phyloP scores from a whole-genome alignment of 1,140 invertebrate genomes.

The Drosophila lowei region DNA sequence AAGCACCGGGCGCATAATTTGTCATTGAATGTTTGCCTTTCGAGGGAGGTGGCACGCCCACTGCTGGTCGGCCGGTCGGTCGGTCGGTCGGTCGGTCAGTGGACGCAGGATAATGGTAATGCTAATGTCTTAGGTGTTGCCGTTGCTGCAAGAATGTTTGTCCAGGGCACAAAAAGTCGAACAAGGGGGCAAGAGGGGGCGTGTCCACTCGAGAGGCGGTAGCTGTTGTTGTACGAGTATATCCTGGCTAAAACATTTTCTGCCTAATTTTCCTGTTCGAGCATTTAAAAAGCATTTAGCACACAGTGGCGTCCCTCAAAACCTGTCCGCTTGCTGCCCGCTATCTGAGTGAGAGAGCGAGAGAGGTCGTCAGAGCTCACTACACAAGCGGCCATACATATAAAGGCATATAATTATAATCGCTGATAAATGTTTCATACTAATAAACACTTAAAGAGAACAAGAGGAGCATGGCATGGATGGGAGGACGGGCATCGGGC shows the following conservation, averaged over 20 bases:
- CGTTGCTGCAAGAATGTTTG: conserved; percentile 35
- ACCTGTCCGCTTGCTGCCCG: conserved; percentile 30
- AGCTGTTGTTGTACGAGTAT: not conserved
- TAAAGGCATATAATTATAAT: conserved; percentile 75
- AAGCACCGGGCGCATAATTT: conserved; percentile 67
- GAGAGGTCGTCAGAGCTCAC: conserved; percentile 68
- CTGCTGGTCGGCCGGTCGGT: no score
- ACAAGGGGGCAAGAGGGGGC: conserved; percentile 25
- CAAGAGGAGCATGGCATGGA: conserved; percentile 2
- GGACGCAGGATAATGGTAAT: not conserved
- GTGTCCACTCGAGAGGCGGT: conserved; percentile 47
- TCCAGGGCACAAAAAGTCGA: conserved; percentile 25
- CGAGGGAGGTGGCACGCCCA: conserved; percentile 15
- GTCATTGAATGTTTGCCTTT: conserved; percentile 78
- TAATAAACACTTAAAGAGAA: conserved; percentile 71
- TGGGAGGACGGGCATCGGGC: not conserved
- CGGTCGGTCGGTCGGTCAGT: conserved; percentile 4
- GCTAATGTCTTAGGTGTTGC: conserved; percentile 68
- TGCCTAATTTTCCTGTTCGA: conserved; percentile 58
- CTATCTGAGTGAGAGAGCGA: conserved; percentile 31
- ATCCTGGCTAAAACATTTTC: conserved; percentile 50
- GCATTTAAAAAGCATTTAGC: conserved; percentile 77
- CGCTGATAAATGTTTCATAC: conserved; percentile 79
- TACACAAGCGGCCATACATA: conserved; percentile 44
- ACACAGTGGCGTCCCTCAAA: conserved; percentile 44